Evolutionary conservation across 2,113 vertebrate genomes (phyloP), one percentile per base, ranked within the genome.

Genomic region (Acanthisitta chloris): DNA sequence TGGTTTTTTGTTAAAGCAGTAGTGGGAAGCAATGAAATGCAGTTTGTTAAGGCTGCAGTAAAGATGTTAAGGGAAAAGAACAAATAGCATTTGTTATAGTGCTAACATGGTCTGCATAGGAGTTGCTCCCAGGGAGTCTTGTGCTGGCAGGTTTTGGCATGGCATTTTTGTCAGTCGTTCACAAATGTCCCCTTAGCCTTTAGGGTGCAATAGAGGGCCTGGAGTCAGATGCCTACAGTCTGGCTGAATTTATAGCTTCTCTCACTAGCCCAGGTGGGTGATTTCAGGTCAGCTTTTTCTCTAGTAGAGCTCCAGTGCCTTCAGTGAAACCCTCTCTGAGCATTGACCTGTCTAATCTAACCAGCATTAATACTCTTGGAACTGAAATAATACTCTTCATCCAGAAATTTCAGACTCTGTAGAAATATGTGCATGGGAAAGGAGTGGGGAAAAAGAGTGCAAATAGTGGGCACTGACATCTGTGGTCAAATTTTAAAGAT

Each of bases 91-190:
- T 62, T 81, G 16, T 40, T 54, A 6, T 2, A 57, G 55, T 26
- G 40, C 43, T 83, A 16, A 49, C 0, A 0, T 14, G 34, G 31
- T 46, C 31, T 9, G 1, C 12, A n/a, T 4, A 71, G 64, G 51
- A 81, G 36, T 14, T 20, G 59, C 33, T 94, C 59, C 52, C 58
- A 18, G 16, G 17, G 42, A 93, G 28, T n/a, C 59, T 66, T 0
- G 2, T 49, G 48, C 43, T 48, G 51, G 31, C 28, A 62, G 58
- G 26, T 67, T 92, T 85, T 65, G 58, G n/a, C 51, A 17, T 19
- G 80, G 58, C 49, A n/a, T 79, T 48, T 70, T 78, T 72, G 33
- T 26, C 29, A 23, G 25, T 17, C 25, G 23, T 57, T 74, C 49
- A 33, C 52, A 36, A 49, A 77, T 49, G 8, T 58, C 26, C 24